Conservation (phyloP, 2,888 invertebrate species). For the Rambutsinella grinnellia region DNA sequence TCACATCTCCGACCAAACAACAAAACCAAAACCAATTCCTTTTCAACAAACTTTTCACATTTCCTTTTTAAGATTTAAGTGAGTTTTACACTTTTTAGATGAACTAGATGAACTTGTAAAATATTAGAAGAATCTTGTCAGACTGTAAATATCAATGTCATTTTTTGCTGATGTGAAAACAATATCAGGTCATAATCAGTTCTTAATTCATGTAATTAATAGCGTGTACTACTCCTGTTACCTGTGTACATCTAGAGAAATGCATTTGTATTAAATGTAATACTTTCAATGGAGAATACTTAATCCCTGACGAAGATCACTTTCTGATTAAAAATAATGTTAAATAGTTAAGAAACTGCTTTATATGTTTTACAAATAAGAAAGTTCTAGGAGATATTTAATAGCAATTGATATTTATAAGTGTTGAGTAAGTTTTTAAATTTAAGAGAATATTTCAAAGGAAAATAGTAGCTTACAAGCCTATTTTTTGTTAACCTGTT, state of each 20-base stretch:
- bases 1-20: no score
- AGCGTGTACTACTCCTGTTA: slow-evolving; percentile 24
- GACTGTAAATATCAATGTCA: not conserved
- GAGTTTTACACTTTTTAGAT: no score
- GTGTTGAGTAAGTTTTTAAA: slow-evolving; percentile 6
- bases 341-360: not conserved
- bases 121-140: no score
- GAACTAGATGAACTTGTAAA: no score
- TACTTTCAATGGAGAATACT: no score
- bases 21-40: no score
- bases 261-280: not conserved
- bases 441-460: slow-evolving; percentile 4
- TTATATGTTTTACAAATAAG: not conserved
- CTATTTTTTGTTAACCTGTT: slow-evolving; percentile 51
- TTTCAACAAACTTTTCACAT: no score
- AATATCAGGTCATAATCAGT: not conserved
- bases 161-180: not conserved
- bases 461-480: slow-evolving; percentile 40
- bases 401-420: slow-evolving; percentile 10
- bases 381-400: slow-evolving; percentile 2
- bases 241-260: slow-evolving; percentile 28
- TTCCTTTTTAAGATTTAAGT: no score
- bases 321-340: slow-evolving; percentile 6
- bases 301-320: no score
- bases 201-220: not conserved